Conservation (phyloP, 2,888 invertebrate species). For the Folsomia candida region DNA sequence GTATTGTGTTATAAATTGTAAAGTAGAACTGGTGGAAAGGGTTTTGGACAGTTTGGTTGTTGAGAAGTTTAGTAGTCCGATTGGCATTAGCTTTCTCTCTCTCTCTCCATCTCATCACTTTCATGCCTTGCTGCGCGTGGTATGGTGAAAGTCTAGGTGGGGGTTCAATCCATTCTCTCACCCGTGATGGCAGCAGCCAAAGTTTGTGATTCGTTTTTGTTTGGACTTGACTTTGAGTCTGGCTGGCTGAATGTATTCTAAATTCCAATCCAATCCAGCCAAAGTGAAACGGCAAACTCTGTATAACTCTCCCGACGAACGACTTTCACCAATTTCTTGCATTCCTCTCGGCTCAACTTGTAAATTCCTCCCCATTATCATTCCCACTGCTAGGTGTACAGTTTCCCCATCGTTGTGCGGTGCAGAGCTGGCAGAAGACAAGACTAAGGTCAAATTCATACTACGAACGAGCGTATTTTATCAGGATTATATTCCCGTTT, state of each 20-base stretch:
- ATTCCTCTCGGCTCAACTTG: background rate
- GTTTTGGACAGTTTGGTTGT: background rate
- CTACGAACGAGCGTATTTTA: too few relatives aligned
- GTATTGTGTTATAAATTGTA: conserved; percentile 16
- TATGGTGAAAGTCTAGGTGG: background rate
- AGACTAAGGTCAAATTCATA: too few relatives aligned
- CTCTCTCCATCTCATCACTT: background rate
- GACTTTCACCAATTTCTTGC: background rate
- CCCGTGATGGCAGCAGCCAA: conserved; percentile 11
- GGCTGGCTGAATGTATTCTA: too few relatives aligned
- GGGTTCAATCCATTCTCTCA: background rate
- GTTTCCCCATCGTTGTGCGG: too few relatives aligned
- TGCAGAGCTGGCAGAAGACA: too few relatives aligned
- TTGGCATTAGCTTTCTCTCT: background rate
- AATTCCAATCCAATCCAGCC: background rate
- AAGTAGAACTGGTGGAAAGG: background rate
- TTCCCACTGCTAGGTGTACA: too few relatives aligned
- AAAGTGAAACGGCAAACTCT: background rate
- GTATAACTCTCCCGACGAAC: too few relatives aligned
- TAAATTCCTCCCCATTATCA: background rate
- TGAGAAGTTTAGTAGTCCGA: background rate
- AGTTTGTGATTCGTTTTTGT: conserved; percentile 6
- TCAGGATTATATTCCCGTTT: too few relatives aligned
- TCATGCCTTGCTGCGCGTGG: too few relatives aligned
- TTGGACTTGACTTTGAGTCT: conserved; percentile 6